Evolutionary conservation across 2,888 invertebrate genomes (phyloP).

Genomic region (Ichneumoninae sp.): DNA sequence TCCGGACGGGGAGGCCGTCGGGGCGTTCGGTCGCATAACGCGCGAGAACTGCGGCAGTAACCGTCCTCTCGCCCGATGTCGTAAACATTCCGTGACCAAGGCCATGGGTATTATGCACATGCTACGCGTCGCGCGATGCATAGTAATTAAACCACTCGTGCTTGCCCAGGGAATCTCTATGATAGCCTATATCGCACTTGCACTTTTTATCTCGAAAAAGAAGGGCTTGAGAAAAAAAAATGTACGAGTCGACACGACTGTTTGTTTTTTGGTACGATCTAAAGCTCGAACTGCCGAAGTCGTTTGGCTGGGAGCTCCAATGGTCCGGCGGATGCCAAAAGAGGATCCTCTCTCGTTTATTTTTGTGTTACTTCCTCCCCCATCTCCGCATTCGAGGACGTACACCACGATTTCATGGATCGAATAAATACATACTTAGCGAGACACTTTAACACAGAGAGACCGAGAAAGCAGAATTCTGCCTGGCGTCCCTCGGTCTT

Average conservation of each 20-base stretch:
- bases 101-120: conserved; percentile 51
- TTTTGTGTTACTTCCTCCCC: neutral
- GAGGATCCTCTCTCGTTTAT: neutral
- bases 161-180: conserved; percentile 28
- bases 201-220: neutral
- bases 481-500: conserved; percentile 63
- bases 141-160: conserved; percentile 53
- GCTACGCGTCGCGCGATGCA: conserved; percentile 35
- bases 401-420: neutral
- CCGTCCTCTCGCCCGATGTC: conserved; percentile 27
- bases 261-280: conserved; percentile 5
- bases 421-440: conserved; percentile 20
- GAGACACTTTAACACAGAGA: neutral
- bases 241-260: neutral
- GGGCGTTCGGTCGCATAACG: conserved; percentile 10
- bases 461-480: conserved; percentile 16
- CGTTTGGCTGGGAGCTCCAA: neutral
- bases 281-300: neutral
- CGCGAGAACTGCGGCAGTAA: conserved; percentile 20
- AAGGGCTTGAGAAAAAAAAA: neutral
- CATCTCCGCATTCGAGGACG: neutral
- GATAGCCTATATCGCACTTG: conserved; percentile 2
- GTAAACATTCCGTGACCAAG: conserved; percentile 67
- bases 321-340: neutral
- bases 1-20: neutral